Evolutionary conservation across 37 sponge, comb jelly and placozoan genomes (phyloP), one percentile per base, ranked within the genome.

Genomic region (Beroe forskalii): DNA sequence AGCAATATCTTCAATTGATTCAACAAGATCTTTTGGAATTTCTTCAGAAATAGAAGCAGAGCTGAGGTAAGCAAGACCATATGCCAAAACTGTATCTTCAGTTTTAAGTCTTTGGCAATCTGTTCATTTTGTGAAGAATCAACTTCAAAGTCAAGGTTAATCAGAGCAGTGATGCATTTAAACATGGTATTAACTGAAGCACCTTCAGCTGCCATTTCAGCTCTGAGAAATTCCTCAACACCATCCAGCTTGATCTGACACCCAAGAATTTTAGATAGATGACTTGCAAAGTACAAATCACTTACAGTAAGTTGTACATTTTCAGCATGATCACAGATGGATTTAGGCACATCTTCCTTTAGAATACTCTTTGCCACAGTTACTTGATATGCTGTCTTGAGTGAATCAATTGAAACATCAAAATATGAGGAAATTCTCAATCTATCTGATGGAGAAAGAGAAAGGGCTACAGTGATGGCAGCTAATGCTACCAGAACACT

Each of bases 221-320:
- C 1, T 17, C 19, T 72, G 0, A 72, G 38, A 33, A 9, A 38
- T 1, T 37, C 75, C 38, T 72, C 75, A 12, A 37, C 30, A 72
- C 75, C 75, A 4, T 28, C 75, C 9, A 38, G 28, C 0, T 3
- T 37, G 8, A 72, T 20, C 9, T 72, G 8, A 72, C 75, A 72
- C 23, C 75, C 75, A 4, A 30, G 40, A 37, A 37, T 37, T 22
- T 37, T 37, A 9, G 75, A 72, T 22, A 72, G 12, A 38, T 72
- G 75, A 20, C 75, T 72, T 36, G 75, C 75, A 72, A 38, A 72
- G 75, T 72, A 72, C 1, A 72, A 39, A 32, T 72, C 75, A 72
- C 19, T 30, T 30, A 72, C 12, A 38, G 38, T 20, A 23, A 38
- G 14, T 38, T 37, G 40, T 19, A 39, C 22, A 37, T 72, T 72